Base-by-base conservation (phyloP, 2,113 vertebrate genomes). In the Diglossa brunneiventris region DNA sequence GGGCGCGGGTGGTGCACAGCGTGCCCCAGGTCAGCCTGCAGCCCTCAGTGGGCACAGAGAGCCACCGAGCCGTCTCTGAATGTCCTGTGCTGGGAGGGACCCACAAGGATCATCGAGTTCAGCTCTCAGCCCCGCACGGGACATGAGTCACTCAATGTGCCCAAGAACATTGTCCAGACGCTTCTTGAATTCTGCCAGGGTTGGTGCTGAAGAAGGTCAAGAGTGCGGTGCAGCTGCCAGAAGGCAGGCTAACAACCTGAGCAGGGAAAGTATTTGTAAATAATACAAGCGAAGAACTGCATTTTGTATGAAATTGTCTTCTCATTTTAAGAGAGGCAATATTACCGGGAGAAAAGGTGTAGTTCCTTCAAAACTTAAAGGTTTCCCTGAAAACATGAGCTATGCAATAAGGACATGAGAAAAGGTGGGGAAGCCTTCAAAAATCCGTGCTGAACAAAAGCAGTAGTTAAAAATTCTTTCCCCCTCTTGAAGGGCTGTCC, bases 1-100 rank as follows among this genome's bases (percentile, higher is more conserved):
- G 2, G 12, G 2, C 6, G 53, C 0, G 3, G 14, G n/a, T 1
- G 24, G 9, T 0, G 15, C 4, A 3, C 30, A 1, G 66, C 10
- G 20, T 20, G 37, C 3, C 26, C 26, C 20, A 0, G 31, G 47
- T 1, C 67, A 31, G 6, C 26, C 37, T 11, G 2, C 46, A 4
- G 27, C 39, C 31, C 5, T 4, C 14, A 7, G 28, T 7, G 15
- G 9, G 14, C 1, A 3, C 49, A 1, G 14, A 3, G 13, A 33
- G 2, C 10, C 42, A 5, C 30, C 11, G 20, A n/a, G 5, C 19
- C 50, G 0, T 4, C 16, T 6, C 30, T 7, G 35, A 11, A 7
- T 13, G 35, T 30, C 35, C 50, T 30, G 35, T 49, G 16, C 44
- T 35, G 24, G 24, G 33, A 76, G 24, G 24, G 1, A 49, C 30